Conservation (phyloP, 35 echinoderm and acorn worm species). For the Apostichopus californicus region DNA sequence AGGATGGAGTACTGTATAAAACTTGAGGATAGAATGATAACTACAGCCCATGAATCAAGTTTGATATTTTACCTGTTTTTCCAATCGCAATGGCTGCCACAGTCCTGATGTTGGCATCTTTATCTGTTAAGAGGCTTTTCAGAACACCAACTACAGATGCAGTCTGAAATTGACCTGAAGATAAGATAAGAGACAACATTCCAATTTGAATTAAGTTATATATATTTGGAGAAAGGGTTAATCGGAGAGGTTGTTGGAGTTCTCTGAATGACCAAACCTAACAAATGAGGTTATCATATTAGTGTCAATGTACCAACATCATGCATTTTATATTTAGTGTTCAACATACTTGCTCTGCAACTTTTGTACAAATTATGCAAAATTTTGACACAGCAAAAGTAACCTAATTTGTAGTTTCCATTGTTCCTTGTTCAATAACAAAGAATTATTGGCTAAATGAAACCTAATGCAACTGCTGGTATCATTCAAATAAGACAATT, state of each 20-base stretch:
- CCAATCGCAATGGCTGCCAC: conserved; percentile 94
- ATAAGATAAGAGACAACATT: neutral
- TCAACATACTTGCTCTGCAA: too few relatives aligned
- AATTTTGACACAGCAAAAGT: too few relatives aligned
- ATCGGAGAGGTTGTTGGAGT: neutral
- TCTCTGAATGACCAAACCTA: neutral
- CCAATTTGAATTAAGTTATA: neutral
- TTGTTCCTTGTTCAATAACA: too few relatives aligned
- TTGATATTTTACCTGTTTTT: conserved; percentile 70
- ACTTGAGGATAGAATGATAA: neutral
- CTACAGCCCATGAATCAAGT: neutral
- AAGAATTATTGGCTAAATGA: too few relatives aligned
- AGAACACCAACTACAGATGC: conserved; percentile 68
- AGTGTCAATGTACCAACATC: too few relatives aligned
- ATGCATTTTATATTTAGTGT: too few relatives aligned
- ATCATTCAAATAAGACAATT: too few relatives aligned
- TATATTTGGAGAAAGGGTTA: neutral
- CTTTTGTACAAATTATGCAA: too few relatives aligned
- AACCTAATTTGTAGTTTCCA: too few relatives aligned
- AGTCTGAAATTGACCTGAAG: conserved; percentile 84
- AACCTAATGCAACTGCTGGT: too few relatives aligned
- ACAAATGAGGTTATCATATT: too few relatives aligned
- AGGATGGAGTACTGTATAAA: too few relatives aligned
- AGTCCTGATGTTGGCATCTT: conserved; percentile 90
- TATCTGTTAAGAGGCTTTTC: conserved; percentile 73